phyloP scores from a whole-genome alignment of 2,797 vertebrate genomes.

The Sebastes vulpes region DNA sequence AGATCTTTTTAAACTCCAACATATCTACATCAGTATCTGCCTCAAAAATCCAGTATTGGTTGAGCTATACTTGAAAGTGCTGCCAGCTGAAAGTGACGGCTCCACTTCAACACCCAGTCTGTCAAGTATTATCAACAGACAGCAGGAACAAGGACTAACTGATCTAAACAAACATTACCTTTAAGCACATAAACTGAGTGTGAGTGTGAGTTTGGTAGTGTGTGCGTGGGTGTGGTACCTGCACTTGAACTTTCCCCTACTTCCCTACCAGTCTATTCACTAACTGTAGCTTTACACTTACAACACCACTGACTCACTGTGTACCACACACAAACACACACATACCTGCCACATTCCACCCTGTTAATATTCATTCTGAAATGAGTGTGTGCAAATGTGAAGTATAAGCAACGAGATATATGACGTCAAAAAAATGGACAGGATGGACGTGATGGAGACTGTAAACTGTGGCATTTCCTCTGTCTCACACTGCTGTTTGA shows the following conservation, averaged over 20 bases:
- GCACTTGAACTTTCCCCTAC: constrained; percentile 50
- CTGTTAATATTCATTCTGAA: background rate
- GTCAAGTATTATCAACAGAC: background rate
- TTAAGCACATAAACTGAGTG: background rate
- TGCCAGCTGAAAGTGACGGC: background rate
- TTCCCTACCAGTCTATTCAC: background rate
- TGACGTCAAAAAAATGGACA: background rate
- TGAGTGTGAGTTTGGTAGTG: background rate
- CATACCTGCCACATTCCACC: background rate
- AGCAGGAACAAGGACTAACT: background rate
- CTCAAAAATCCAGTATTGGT: background rate
- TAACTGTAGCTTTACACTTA: background rate
- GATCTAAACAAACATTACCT: background rate
- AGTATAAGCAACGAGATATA: background rate
- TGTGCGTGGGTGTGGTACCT: constrained; percentile 6
- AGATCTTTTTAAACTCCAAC: background rate
- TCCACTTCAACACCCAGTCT: background rate
- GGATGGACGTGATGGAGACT: background rate
- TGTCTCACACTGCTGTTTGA: background rate
- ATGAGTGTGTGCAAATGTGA: background rate
- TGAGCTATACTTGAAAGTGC: background rate
- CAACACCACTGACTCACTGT: background rate
- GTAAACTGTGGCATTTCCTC: background rate
- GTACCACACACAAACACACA: background rate
- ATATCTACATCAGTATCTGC: background rate